Percentiles rank a stretch among this genome's conserved stretches.
Evolutionary conservation across 2,113 vertebrate genomes (phyloP).

Genomic region (Pituophis catenifer): DNA sequence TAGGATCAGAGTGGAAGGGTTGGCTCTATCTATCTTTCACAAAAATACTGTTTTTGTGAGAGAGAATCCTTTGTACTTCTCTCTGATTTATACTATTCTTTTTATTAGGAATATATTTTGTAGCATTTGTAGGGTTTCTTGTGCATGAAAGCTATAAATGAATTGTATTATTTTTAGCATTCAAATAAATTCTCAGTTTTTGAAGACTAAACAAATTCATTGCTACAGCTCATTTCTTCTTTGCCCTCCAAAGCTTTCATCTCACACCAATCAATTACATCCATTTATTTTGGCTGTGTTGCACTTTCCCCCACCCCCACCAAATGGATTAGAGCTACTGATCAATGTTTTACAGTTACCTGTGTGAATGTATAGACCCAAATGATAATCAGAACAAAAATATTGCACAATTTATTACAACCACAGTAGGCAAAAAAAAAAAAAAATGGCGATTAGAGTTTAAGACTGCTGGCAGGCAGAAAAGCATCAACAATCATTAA

Average conservation of each 20-base stretch:
- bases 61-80: neutral
- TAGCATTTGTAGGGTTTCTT: neutral
- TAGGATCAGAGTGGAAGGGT: neutral
- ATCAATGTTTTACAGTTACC: neutral
- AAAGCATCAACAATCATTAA: neutral
- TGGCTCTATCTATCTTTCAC: neutral
- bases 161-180: neutral
- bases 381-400: neutral
- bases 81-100: neutral
- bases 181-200: neutral
- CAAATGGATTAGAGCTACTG: neutral
- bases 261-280: neutral
- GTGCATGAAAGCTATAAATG: neutral
- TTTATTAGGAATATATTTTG: neutral
- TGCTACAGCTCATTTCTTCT: neutral
- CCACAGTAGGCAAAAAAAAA: neutral
- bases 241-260: neutral
- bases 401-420: neutral
- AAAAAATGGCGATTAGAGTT: neutral
- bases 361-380: neutral
- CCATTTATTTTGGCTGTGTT: neutral
- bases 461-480: neutral
- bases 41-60: neutral
- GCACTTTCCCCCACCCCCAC: neutral
- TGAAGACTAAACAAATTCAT: neutral